phyloP scores from a whole-genome alignment of 2,888 invertebrate genomes.

The Heliconius aoede region DNA sequence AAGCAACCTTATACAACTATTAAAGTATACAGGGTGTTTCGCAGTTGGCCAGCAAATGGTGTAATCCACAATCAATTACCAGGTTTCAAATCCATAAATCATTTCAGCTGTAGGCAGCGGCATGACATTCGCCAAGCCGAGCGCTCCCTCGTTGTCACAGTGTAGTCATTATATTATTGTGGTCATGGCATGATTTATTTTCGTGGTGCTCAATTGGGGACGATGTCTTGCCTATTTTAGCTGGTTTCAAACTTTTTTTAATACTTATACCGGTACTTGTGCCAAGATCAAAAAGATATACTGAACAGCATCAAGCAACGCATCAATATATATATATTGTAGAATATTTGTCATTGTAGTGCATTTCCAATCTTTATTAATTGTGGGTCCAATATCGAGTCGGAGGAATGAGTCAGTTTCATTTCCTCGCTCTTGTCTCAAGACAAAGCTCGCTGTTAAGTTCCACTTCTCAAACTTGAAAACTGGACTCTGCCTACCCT shows the following conservation, averaged over 20 bases:
- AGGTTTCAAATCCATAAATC: slow-evolving; percentile 60
- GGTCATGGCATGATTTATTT: slow-evolving; percentile 29
- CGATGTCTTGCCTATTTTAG: neutral
- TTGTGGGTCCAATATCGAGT: too few species aligned
- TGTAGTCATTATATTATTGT: slow-evolving; percentile 35
- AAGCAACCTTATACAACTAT: neutral
- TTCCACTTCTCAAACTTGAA: too few species aligned
- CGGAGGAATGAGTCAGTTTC: neutral
- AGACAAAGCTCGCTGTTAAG: neutral
- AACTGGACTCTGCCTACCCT: neutral
- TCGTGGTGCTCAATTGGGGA: slow-evolving; percentile 3
- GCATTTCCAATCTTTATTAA: too few species aligned
- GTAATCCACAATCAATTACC: slow-evolving; percentile 60
- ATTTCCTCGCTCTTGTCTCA: neutral
- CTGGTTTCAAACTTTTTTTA: neutral
- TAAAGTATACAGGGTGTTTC: neutral
- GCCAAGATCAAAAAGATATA: too few species aligned
- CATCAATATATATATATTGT: too few species aligned
- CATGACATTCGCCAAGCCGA: slow-evolving; percentile 35
- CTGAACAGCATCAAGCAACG: too few species aligned
- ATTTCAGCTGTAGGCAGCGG: slow-evolving; percentile 48
- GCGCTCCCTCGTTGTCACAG: slow-evolving; percentile 32
- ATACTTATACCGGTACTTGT: too few species aligned
- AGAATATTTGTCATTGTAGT: too few species aligned
- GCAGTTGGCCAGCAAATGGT: slow-evolving; percentile 9